A percentile compares a stretch with the other conserved stretches of the same genome.
Conservation (phyloP, 2,888 invertebrate species). For the Drosophila fulvimacula region DNA sequence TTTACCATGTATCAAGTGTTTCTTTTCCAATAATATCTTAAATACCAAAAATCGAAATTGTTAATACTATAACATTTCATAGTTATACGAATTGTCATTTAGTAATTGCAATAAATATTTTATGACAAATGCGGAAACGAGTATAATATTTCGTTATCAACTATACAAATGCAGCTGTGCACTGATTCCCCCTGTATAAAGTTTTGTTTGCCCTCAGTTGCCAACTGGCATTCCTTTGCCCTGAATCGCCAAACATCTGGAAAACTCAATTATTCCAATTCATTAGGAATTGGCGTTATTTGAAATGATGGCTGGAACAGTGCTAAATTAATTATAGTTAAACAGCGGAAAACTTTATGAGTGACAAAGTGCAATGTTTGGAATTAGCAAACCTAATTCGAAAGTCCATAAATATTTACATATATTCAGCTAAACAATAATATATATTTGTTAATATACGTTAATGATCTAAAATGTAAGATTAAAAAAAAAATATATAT, state of each 20-base stretch:
- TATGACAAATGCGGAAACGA: background rate
- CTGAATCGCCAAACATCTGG: conserved; percentile 2
- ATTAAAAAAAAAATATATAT: too few relatives aligned
- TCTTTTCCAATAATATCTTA: background rate
- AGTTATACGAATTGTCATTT: background rate
- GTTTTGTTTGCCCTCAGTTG: background rate
- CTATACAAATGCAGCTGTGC: conserved; percentile 3
- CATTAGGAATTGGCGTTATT: background rate
- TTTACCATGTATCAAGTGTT: background rate
- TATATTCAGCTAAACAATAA: too few relatives aligned
- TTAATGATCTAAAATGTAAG: too few relatives aligned
- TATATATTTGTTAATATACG: too few relatives aligned
- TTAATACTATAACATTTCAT: background rate
- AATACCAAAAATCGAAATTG: background rate
- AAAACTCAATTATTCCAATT: conserved; percentile 3
- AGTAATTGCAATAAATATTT: background rate
- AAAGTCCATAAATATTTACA: background rate
- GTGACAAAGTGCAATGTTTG: background rate
- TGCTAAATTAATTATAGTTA: background rate
- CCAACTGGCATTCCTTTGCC: conserved; percentile 3
- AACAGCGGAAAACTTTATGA: background rate
- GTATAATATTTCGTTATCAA: background rate
- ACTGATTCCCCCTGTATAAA: background rate
- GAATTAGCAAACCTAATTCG: background rate
- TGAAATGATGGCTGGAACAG: background rate